Evolutionary conservation across 1,140 invertebrate genomes (phyloP), one percentile per base, ranked within the genome.

Genomic region (Temnothorax longispinosus): DNA sequence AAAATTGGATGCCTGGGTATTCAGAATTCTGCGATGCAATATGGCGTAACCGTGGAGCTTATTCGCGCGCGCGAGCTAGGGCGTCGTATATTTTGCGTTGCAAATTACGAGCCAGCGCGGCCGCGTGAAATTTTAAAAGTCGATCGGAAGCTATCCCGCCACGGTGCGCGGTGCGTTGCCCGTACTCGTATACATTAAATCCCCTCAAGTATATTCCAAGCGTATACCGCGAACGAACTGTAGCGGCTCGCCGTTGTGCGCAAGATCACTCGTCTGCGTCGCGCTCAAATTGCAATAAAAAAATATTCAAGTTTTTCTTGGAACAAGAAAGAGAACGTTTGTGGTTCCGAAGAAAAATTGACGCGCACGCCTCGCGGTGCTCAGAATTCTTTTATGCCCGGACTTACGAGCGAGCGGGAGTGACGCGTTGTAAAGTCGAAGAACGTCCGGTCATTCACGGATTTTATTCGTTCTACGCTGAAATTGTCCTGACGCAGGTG

Each of bases 401-500:
- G 1, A 21, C 80, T 74, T 47, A 47, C 69, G 80, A 60, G 80
- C 5, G 13, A 7, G 13, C 50, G 52, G 35, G 62, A 52, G 50
- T 72, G 27, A 82, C 67, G 54, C 54, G 52, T 41, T 58, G 80
- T 82, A 74, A 82, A 74, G 67, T 67, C 54, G 41, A 75, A 18
- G 15, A 38, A 75, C 41, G 54, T 47, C 27, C 54, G 8, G 80
- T 50, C 44, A 75, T 47, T 60, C 69, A 15, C 32, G 27, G 64
- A 60, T 87, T 89, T 89, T 74, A 90, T 78, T 86, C 52, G 72
- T 11, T 81, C 65, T 1, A 3, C 13, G 27, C 15, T 64, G 78
- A 87, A 84, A 90, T 89, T 78, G 85, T 75, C 88, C 88, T 87
- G 85, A 90, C 89, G 58, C 72, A 78, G 77, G 58, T 75, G 18